Evolutionary conservation across 2,113 vertebrate genomes (phyloP), one percentile per base, ranked within the genome.

Genomic region (Barbus barbus): DNA sequence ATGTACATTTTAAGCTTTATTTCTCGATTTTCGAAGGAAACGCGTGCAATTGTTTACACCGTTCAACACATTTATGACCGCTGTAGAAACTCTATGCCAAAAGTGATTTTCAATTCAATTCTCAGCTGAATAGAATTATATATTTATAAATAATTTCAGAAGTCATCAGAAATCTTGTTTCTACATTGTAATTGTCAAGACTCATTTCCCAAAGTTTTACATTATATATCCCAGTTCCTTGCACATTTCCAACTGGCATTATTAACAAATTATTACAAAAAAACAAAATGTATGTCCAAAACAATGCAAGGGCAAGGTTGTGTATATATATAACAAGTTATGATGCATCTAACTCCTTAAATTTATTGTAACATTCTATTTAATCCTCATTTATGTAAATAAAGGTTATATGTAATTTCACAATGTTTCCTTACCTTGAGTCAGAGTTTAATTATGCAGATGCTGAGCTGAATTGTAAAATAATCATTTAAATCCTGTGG

Each of bases 371-470:
- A 93, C 93, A 92, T 93, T 93, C 92, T 95, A 95, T 94, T 95
- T 95, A 94, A 95, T 94, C 94, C 90, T 90, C 93, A 94, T 94
- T 91, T 92, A 93, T 95, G 94, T 95, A 94, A 95, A 95, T 95
- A 95, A 95, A 95, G 93, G 92, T 91, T 93, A 90, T 94, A 94
- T 94, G 91, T 90, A 93, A 94, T 94, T 94, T 94, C 90, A 93
- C 89, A 81, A 87, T 77, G 88, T 90, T 87, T 82, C 60, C 63
- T 75, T 87, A 58, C 20, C 33, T 65, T 60, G 48, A 38, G n/a
- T n/a, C n/a, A n/a, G n/a, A n/a, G 73, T 48, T 48, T 9, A 74
- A 74, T 48, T 1, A 71, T 26, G 41, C 73, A 20, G 5, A 51
- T 75, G 44, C 46, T 31, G 46, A 75, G 44, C 24, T 16, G 24